Base-by-base conservation (phyloP, 1,140 invertebrate species). In the Drosophila orena region DNA sequence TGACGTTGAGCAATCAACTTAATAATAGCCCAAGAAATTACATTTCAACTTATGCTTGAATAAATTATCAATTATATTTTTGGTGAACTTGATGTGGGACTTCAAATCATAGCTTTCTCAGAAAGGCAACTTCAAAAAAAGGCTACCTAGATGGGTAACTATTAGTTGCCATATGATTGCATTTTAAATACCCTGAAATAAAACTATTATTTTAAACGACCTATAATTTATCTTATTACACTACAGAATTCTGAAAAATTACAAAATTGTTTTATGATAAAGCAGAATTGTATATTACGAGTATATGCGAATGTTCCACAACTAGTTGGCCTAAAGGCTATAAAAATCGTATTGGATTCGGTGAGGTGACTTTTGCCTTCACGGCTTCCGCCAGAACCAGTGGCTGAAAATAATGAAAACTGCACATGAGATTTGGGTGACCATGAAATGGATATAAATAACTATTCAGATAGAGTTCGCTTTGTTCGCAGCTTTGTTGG, bases 21-120 rank as follows among this genome's bases (percentile, higher is more conserved):
- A 85, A 85, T 85, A 85, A 88, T 85, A 80, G 64, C 57, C 56
- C 52, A 44, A 59, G 73, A 85, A 85, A 81, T 88, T 85, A 81
- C 74, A 81, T 78, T 86, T 49, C 57, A 68, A 71, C 74, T 75
- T 77, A 76, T 80, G 66, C 60, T 44, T 84, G 81, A 78, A 85
- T 85, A 88, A 85, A 88, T 88, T 85, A 88, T 66, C 78, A 78
- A 86, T 78, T 70, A 86, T 79, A 75, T 20, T 54, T 65, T 38
- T 37, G 40, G 34, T 62, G 57, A 30, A 20, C 30, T 60, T 44
- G 55, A 44, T 64, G 40, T 64, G 62, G 62, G 34, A 24, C 34
- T 30, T 54, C 64, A 47, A 38, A 34, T 35, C 8, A 8, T 11
- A 35, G 52, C n/a, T 34, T 75, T 44, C 59, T 34, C 57, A 58